Evolutionary conservation across 2,797 vertebrate genomes (phyloP).

Genomic region (Poeciliopsis infans): DNA sequence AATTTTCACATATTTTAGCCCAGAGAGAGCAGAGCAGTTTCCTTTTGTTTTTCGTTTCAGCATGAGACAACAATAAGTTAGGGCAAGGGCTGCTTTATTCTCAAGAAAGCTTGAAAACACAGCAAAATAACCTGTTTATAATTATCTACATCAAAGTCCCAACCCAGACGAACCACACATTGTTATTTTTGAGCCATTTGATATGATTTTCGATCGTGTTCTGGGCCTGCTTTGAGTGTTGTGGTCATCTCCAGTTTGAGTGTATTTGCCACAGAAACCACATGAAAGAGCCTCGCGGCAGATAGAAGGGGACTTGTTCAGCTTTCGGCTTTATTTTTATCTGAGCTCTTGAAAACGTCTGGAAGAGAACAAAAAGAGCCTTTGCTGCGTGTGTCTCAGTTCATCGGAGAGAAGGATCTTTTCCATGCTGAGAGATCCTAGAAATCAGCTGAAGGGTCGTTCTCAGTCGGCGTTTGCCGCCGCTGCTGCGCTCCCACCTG

Average conservation of each 20-base stretch:
- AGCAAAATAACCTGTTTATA: slow-evolving; percentile 22
- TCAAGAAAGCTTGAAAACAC: slow-evolving; percentile 14
- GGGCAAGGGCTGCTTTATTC: too few species aligned
- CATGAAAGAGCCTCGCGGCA: slow-evolving; percentile 41
- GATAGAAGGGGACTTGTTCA: slow-evolving; percentile 29
- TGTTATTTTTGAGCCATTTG: slow-evolving; percentile 37
- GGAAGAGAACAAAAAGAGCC: slow-evolving; percentile 34
- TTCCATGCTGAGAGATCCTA: slow-evolving; percentile 38
- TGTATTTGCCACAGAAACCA: slow-evolving; percentile 49
- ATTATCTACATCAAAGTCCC: slow-evolving; percentile 46
- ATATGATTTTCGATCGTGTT: slow-evolving; percentile 33
- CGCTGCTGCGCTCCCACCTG: slow-evolving; percentile 26
- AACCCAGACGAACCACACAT: slow-evolving; percentile 11
- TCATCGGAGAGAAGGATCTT: slow-evolving; percentile 39
- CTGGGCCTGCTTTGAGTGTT: slow-evolving; percentile 25
- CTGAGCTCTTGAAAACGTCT: slow-evolving; percentile 41
- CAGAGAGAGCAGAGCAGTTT: not conserved
- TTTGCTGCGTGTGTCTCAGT: slow-evolving; percentile 24
- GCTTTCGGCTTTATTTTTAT: slow-evolving; percentile 16
- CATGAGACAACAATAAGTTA: not conserved
- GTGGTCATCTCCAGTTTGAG: slow-evolving; percentile 36
- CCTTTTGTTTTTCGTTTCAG: not conserved
- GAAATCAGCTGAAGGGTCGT: slow-evolving; percentile 55
- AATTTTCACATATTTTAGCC: not conserved
- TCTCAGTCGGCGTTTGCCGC: slow-evolving; percentile 41